Conservation (phyloP, 2,888 invertebrate genomes). For the Scaeva pyrastri region DNA sequence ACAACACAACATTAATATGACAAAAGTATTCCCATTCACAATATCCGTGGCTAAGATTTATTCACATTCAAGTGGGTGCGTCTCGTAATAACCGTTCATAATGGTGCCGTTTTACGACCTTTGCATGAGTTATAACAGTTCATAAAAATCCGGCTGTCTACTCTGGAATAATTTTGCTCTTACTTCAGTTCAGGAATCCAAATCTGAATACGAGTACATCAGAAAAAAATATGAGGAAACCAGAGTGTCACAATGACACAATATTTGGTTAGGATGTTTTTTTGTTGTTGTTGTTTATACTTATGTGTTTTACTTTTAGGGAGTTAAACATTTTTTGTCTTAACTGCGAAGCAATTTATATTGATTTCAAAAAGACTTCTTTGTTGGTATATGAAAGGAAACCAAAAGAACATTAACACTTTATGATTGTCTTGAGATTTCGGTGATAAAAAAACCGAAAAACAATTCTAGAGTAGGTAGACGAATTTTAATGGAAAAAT, state of each 20-base stretch:
- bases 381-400: not conserved
- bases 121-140: conserved; percentile 64
- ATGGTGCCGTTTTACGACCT: conserved; percentile 66
- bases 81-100: conserved; percentile 64
- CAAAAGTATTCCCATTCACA: conserved; percentile 60
- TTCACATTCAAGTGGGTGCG: conserved; percentile 67
- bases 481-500: too few species aligned
- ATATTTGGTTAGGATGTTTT: conserved; percentile 33
- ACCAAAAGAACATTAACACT: conserved; percentile 10
- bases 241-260: conserved; percentile 31
- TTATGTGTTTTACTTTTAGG: conserved; percentile 7
- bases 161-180: not conserved
- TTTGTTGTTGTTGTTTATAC: not conserved
- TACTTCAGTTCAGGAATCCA: too few species aligned
- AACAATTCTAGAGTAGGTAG: too few species aligned
- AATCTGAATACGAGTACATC: conserved; percentile 35
- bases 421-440: conserved; percentile 21
- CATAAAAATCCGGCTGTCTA: conserved; percentile 34
- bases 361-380: conserved; percentile 8
- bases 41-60: conserved; percentile 68
- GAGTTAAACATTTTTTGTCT: conserved; percentile 45
- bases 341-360: conserved; percentile 28
- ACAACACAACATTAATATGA: conserved; percentile 64
- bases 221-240: conserved; percentile 25
- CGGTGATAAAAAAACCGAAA: not conserved